phyloP scores from a whole-genome alignment of 2,888 invertebrate species.

The Druceiella hillmani region DNA sequence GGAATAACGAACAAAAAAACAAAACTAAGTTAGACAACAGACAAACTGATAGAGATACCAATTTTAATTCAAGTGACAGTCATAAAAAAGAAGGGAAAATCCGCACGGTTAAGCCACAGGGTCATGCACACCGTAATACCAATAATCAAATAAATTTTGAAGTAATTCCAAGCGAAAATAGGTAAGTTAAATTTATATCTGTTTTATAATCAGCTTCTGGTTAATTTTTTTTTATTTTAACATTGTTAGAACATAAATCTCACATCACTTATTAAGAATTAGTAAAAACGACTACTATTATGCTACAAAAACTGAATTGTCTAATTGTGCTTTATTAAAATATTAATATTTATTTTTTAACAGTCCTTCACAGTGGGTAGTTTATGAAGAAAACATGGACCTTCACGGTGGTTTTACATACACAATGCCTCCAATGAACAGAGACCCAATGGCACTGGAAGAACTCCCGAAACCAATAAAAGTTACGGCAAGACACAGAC shows the following conservation, averaged over 20 bases:
- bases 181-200: constrained; percentile 29
- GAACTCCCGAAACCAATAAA: constrained; percentile 43
- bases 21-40: constrained; percentile 23
- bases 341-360: constrained; percentile 22
- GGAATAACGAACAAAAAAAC: constrained; percentile 26
- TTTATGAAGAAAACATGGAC: constrained; percentile 42
- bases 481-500: constrained; percentile 30
- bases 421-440: constrained; percentile 36
- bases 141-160: constrained; percentile 46
- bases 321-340: not conserved
- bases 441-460: constrained; percentile 40
- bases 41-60: constrained; percentile 34
- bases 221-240: not conserved
- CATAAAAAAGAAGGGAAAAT: constrained; percentile 27
- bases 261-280: constrained; percentile 1
- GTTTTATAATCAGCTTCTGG: not conserved
- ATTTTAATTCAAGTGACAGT: constrained; percentile 17
- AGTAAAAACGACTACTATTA: not conserved
- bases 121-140: no score
- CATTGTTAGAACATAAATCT: not conserved
- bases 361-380: constrained; percentile 46
- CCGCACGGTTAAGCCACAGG: constrained; percentile 30
- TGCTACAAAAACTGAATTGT: not conserved
- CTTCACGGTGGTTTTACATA: constrained; percentile 32
- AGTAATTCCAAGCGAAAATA: constrained; percentile 48